phyloP scores from a whole-genome alignment of 2,113 vertebrate genomes.

The Malurus cyaneus region DNA sequence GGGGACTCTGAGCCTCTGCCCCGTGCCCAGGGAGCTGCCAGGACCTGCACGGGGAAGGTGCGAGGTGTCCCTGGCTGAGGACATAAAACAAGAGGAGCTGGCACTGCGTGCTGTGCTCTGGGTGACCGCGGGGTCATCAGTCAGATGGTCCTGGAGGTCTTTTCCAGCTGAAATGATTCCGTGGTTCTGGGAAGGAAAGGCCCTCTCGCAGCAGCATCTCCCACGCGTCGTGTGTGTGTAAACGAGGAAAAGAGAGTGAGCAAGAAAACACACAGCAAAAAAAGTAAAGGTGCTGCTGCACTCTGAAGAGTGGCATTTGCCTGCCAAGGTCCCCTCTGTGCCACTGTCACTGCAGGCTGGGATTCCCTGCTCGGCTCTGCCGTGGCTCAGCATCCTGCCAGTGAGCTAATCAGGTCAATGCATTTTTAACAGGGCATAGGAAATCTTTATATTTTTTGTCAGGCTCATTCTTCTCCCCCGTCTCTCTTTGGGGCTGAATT shows the following conservation, averaged over 20 bases:
- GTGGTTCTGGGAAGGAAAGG: neutral
- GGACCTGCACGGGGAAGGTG: neutral
- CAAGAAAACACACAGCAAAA: neutral
- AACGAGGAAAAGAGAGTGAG: neutral
- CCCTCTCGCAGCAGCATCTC: neutral
- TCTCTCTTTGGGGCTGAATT: constrained; percentile 19
- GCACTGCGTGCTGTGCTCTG: neutral
- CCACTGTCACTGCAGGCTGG: fast-evolving
- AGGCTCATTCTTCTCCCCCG: neutral
- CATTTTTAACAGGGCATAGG: neutral
- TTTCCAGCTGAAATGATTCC: fast-evolving
- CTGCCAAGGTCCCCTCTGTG: fast-evolving
- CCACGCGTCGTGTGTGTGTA: fast-evolving
- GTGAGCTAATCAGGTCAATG: neutral
- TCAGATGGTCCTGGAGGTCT: neutral
- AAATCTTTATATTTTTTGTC: constrained; percentile 31
- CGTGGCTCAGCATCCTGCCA: neutral
- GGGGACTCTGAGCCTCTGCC: neutral
- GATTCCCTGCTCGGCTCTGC: neutral
- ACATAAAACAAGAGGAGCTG: fast-evolving
- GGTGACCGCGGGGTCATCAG: fast-evolving
- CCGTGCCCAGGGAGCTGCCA: neutral
- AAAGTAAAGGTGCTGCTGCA: fast-evolving
- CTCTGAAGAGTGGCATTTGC: fast-evolving
- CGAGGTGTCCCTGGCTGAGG: fast-evolving